Evolutionary conservation across 1,140 invertebrate species (phyloP).

Genomic region (Mizuhopecten yessoensis): DNA sequence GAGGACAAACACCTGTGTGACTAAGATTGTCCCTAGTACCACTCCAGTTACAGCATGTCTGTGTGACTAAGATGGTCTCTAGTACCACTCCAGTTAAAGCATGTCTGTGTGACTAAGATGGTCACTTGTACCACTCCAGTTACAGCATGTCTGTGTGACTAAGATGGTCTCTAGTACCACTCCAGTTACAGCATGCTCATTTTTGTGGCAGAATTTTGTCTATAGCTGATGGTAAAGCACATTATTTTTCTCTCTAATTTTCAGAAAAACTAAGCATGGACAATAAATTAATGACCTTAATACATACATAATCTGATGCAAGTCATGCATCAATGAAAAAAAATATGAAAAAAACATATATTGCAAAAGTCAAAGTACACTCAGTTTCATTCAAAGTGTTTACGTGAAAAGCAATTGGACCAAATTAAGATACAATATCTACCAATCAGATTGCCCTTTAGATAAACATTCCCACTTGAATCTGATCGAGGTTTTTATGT

Average conservation of each 20-base stretch:
- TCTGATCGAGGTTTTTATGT: not conserved
- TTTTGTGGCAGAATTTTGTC: too few species aligned
- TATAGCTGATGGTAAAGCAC: too few species aligned
- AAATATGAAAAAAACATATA: not conserved
- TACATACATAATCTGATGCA: not conserved
- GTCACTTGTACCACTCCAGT: too few species aligned
- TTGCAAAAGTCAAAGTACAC: conserved; percentile 19
- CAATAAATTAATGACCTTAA: not conserved
- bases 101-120: too few species aligned
- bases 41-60: too few species aligned
- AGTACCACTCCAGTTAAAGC: too few species aligned
- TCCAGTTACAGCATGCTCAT: too few species aligned
- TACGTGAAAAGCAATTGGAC: not conserved
- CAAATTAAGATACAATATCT: not conserved
- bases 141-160: too few species aligned
- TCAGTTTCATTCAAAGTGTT: not conserved
- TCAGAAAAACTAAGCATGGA: not conserved
- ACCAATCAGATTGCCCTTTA: not conserved
- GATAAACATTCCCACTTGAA: not conserved
- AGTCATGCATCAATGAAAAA: not conserved
- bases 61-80: too few species aligned
- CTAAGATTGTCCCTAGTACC: too few species aligned
- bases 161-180: too few species aligned
- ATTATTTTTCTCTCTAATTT: not conserved
- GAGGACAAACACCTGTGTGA: not conserved